phyloP scores from a whole-genome alignment of 2,888 invertebrate genomes.

The Coenonympha arcania region DNA sequence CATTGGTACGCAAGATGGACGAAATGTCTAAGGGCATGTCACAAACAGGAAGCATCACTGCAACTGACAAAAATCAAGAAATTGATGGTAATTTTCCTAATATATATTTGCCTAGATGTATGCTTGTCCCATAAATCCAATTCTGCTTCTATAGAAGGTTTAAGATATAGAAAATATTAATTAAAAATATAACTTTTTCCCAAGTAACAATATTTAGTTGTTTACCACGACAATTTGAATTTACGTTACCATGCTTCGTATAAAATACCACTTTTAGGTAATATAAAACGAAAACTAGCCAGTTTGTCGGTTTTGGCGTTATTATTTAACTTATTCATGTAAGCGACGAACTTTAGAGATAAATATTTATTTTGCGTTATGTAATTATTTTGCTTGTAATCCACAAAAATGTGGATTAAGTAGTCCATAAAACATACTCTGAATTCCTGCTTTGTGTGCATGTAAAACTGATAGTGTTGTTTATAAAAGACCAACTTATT shows the following conservation, averaged over 20 bases:
- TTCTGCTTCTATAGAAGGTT: background rate
- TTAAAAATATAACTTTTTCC: background rate
- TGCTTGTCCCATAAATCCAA: background rate
- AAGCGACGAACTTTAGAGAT: no score
- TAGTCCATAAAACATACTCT: no score
- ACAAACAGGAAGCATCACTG: constrained; percentile 71
- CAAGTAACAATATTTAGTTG: background rate
- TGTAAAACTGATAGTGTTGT: no score
- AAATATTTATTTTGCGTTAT: constrained; percentile 19
- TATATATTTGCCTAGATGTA: background rate
- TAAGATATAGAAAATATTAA: background rate
- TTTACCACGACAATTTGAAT: background rate
- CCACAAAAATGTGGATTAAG: background rate
- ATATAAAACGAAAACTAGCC: background rate
- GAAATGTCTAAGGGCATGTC: constrained; percentile 74
- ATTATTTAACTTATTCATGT: background rate
- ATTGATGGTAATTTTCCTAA: constrained; percentile 56
- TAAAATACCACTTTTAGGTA: background rate
- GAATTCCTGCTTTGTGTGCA: no score
- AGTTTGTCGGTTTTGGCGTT: background rate
- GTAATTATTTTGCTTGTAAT: constrained; percentile 15
- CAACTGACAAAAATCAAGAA: constrained; percentile 70
- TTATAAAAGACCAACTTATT: no score
- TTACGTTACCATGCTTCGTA: background rate
- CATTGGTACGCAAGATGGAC: constrained; percentile 73